Conservation (phyloP, 1,140 invertebrate species). For the Drosophila melanogaster region Release_6_plus_ISO1_MT NT_037436.4:4445501-4446000, state of each 20-base stretch:
- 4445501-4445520: conserved; percentile 71
- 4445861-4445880: conserved; percentile 30
- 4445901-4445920: conserved; percentile 1
- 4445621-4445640: conserved; percentile 37
- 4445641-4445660: conserved; percentile 5
- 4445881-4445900: conserved; percentile 7
- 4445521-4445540: conserved; percentile 72
- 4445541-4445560: conserved; percentile 65
- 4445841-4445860: conserved; percentile 58
- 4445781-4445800: conserved; percentile 60
- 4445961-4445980: too few species aligned
- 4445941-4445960: too few species aligned
- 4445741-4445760: conserved; percentile 46
- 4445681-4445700: not conserved
- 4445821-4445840: conserved; percentile 61
- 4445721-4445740: not conserved
- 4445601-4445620: conserved; percentile 28
- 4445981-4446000: too few species aligned
- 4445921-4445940: too few species aligned
- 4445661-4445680: not conserved
- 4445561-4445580: conserved; percentile 29
- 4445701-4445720: conserved; percentile 14
- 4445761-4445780: conserved; percentile 56
- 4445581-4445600: conserved; percentile 29
- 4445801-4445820: conserved; percentile 44